Percentiles rank a stretch among this genome's conserved stretches.
Conservation (phyloP, 2,888 invertebrate species). For the Eubasilissa splendida region DNA sequence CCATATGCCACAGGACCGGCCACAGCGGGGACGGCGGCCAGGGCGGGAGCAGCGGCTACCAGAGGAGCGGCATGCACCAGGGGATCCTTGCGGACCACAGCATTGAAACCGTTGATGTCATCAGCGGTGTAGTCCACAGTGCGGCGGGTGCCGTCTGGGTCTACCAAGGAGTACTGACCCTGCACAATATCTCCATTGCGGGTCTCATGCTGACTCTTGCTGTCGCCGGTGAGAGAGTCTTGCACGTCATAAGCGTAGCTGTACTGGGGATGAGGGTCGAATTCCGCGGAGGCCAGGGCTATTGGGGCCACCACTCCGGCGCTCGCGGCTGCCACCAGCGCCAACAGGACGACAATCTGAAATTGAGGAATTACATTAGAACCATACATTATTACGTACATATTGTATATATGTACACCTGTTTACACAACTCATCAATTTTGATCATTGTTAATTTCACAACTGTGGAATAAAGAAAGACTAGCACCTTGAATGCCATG, state of each 20-base stretch:
- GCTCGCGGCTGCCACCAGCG: constrained; percentile 64
- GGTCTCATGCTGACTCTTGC: constrained; percentile 72
- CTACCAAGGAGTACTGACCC: constrained; percentile 72
- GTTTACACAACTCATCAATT: too few species aligned
- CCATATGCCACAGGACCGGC: constrained; percentile 47
- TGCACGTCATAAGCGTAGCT: constrained; percentile 71
- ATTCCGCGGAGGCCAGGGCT: constrained; percentile 61
- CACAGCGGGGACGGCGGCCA: constrained; percentile 21
- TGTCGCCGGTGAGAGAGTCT: constrained; percentile 73
- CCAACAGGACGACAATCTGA: constrained; percentile 66
- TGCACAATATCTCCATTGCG: constrained; percentile 69
- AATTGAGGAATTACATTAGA: constrained; percentile 53
- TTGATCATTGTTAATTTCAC: too few species aligned
- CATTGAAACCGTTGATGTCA: constrained; percentile 65
- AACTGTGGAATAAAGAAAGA: not conserved
- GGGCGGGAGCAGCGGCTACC: constrained; percentile 38
- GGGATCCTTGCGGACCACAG: constrained; percentile 63
- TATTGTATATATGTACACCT: too few species aligned
- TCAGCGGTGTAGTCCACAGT: constrained; percentile 73
- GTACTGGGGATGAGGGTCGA: constrained; percentile 59
- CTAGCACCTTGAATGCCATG: constrained; percentile 57
- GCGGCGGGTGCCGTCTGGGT: constrained; percentile 72
- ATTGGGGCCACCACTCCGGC: constrained; percentile 61
- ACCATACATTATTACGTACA: not conserved
- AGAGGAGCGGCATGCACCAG: constrained; percentile 53